phyloP scores from a whole-genome alignment of 2,888 invertebrate species.

The Drosophila prolongata region DNA sequence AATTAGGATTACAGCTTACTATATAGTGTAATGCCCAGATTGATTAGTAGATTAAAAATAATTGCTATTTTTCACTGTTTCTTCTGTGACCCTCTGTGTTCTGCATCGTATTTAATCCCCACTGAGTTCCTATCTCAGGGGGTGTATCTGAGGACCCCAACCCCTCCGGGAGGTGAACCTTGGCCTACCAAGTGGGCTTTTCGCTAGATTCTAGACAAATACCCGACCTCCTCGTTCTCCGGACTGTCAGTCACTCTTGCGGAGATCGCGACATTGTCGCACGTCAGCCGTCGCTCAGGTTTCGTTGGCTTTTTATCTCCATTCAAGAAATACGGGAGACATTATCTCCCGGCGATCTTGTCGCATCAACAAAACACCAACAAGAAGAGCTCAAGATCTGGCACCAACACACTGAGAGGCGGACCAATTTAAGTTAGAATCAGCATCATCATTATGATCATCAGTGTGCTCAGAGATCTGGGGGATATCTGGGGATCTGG shows the following conservation, averaged over 20 bases:
- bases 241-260: slow-evolving; percentile 47
- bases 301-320: slow-evolving; percentile 50
- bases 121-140: background rate
- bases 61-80: background rate
- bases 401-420: slow-evolving; percentile 52
- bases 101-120: background rate
- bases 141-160: background rate
- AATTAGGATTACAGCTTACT: background rate
- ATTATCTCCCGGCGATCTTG: slow-evolving; percentile 56
- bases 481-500: slow-evolving; percentile 64
- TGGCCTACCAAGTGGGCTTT: slow-evolving; percentile 55
- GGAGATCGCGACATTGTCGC: slow-evolving; percentile 64
- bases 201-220: slow-evolving; percentile 7
- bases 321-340: slow-evolving; percentile 56
- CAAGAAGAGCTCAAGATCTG: slow-evolving; percentile 51
- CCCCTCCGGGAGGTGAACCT: slow-evolving; percentile 50
- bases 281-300: slow-evolving; percentile 61
- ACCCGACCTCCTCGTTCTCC: slow-evolving; percentile 19
- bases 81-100: background rate
- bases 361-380: slow-evolving; percentile 38
- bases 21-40: background rate
- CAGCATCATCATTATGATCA: slow-evolving; percentile 39
- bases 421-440: slow-evolving; percentile 73
- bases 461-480: slow-evolving; percentile 48
- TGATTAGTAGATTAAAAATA: background rate